Conservation (phyloP, 2,797 vertebrate species). For the Chanos chanos region DNA sequence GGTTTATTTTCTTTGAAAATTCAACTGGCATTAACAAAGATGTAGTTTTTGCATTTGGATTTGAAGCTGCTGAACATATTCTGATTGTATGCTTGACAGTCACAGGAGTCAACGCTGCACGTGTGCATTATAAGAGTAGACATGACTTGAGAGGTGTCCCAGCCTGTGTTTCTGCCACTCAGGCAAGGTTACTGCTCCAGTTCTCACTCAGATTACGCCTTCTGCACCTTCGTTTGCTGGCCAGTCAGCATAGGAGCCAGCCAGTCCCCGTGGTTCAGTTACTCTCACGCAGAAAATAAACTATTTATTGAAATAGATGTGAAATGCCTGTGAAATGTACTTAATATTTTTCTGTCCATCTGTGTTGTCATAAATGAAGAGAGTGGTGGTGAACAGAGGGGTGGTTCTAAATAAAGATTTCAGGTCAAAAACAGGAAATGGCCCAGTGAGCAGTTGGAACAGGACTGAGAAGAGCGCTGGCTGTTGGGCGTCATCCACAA, state of each 20-base stretch:
- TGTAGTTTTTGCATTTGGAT: too few relatives aligned
- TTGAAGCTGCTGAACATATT: too few relatives aligned
- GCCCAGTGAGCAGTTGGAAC: conserved; percentile 93
- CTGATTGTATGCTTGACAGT: too few relatives aligned
- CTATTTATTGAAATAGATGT: conserved; percentile 4
- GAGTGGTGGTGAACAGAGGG: conserved; percentile 71
- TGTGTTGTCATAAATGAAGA: conserved; percentile 66
- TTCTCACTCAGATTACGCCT: conserved; percentile 30
- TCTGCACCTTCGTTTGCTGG: conserved; percentile 27
- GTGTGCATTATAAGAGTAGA: too few relatives aligned
- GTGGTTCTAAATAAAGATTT: conserved; percentile 99
- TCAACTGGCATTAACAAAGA: too few relatives aligned
- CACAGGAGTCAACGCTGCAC: too few relatives aligned
- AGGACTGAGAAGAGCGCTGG: conserved; percentile 88
- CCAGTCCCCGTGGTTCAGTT: conserved; percentile 20
- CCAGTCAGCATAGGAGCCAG: conserved; percentile 12
- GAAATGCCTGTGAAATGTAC: neutral
- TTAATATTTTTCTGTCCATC: conserved; percentile 52
- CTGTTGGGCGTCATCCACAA: conserved; percentile 76
- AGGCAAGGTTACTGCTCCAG: conserved; percentile 3
- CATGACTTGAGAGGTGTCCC: neutral
- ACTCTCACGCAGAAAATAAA: conserved; percentile 2
- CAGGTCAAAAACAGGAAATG: conserved; percentile 99
- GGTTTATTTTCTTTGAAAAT: too few relatives aligned
- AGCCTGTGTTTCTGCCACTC: neutral